phyloP scores from a whole-genome alignment of 1,140 invertebrate species.

The Drosophila obscura region DNA sequence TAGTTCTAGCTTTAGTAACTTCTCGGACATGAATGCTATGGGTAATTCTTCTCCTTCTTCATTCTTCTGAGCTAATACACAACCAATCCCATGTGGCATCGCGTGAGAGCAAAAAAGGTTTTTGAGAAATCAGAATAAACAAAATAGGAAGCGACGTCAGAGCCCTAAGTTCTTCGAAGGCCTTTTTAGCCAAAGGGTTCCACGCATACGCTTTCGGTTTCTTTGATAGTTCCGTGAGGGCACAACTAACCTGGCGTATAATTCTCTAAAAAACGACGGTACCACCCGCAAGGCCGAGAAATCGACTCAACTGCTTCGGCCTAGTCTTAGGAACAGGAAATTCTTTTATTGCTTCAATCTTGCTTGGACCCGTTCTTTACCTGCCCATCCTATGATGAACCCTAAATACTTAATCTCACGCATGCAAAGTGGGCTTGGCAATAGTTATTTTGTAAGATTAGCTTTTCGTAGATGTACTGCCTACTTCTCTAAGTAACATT shows the following conservation, averaged over 20 bases:
- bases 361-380: slow-evolving; percentile 40
- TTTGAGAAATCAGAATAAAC: slow-evolving; percentile 24
- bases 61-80: slow-evolving; percentile 26
- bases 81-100: slow-evolving; percentile 42
- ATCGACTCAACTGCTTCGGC: slow-evolving; percentile 74
- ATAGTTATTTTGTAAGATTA: slow-evolving; percentile 13
- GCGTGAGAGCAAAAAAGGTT: slow-evolving; percentile 33
- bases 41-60: slow-evolving; percentile 35
- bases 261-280: slow-evolving; percentile 78
- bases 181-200: neutral
- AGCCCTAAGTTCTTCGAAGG: slow-evolving; percentile 18
- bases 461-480: no score
- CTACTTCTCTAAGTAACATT: slow-evolving; percentile 31
- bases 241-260: slow-evolving; percentile 35
- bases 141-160: no score
- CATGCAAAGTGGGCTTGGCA: slow-evolving; percentile 34
- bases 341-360: slow-evolving; percentile 46
- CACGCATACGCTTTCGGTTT: slow-evolving; percentile 13
- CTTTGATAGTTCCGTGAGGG: slow-evolving; percentile 32
- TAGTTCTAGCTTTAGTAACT: slow-evolving; percentile 50
- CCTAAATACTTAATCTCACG: slow-evolving; percentile 22
- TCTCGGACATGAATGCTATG: slow-evolving; percentile 53
- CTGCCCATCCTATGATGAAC: slow-evolving; percentile 28
- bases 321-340: slow-evolving; percentile 25
- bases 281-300: slow-evolving; percentile 84